A percentile compares a stretch with the other conserved stretches of the same genome.
Conservation (phyloP, 2,797 vertebrate species). For the Rhabdophis nuchalis region DNA sequence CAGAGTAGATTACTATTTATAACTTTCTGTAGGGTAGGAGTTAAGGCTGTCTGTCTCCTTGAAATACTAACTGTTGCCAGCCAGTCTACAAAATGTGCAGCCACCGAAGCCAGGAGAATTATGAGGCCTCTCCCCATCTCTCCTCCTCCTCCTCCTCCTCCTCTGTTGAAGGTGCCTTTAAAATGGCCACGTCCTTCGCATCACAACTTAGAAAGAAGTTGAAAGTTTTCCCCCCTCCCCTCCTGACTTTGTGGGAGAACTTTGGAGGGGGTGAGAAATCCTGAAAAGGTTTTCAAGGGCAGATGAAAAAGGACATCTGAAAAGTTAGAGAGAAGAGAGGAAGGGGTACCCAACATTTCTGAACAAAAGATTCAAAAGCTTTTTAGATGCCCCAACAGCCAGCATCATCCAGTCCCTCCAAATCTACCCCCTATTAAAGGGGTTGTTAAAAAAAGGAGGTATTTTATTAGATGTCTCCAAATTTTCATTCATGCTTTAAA, state of each 20-base stretch:
- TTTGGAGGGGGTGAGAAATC: too few species aligned
- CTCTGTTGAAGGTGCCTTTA: neutral
- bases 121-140: neutral
- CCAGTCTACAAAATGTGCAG: slow-evolving; percentile 16
- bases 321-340: neutral
- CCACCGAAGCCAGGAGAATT: neutral
- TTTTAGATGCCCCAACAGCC: too few species aligned
- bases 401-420: too few species aligned
- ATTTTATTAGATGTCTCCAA: neutral
- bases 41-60: slow-evolving; percentile 9
- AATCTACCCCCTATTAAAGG: too few species aligned
- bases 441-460: too few species aligned
- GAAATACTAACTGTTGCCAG: slow-evolving; percentile 39
- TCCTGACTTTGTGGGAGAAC: neutral
- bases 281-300: neutral
- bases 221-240: neutral
- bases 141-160: neutral
- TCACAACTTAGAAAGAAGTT: neutral
- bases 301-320: neutral
- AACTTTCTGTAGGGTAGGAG: slow-evolving; percentile 40
- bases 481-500: neutral
- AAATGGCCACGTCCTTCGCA: neutral
- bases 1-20: slow-evolving; percentile 67
- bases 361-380: neutral
- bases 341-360: neutral